A percentile compares a stretch with the other conserved stretches of the same genome.
phyloP scores from a whole-genome alignment of 2,888 invertebrate genomes.

The Drosophila ustulata region DNA sequence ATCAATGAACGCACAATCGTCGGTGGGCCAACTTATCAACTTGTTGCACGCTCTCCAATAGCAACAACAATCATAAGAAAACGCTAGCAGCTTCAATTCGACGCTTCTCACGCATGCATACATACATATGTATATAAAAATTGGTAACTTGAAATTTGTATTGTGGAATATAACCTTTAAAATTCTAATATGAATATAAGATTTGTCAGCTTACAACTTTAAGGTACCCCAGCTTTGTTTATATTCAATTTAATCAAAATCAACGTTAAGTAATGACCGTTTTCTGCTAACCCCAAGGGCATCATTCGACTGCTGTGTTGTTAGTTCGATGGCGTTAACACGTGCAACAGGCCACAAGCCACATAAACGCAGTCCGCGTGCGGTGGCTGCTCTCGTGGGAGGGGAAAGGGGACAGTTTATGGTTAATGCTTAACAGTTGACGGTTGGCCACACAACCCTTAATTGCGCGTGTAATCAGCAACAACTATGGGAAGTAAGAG shows the following conservation, averaged over 20 bases:
- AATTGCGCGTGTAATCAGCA: constrained; percentile 74
- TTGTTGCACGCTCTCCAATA: constrained; percentile 38
- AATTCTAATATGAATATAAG: not conserved
- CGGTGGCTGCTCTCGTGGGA: constrained; percentile 14
- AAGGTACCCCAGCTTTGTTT: constrained; percentile 24
- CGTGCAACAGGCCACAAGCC: constrained; percentile 77
- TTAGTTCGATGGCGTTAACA: constrained; percentile 50
- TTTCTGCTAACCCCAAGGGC: constrained; percentile 60
- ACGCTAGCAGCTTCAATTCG: not conserved
- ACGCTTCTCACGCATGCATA: not conserved
- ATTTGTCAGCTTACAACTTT: not conserved
- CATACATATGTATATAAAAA: too few relatives aligned
- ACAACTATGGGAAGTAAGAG: constrained; percentile 15
- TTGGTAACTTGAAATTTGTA: too few relatives aligned
- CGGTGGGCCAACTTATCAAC: constrained; percentile 29
- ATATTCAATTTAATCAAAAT: constrained; percentile 68
- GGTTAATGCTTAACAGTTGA: constrained; percentile 11
- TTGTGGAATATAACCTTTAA: not conserved
- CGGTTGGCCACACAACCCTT: constrained; percentile 71
- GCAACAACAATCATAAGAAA: not conserved
- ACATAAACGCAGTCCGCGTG: constrained; percentile 50
- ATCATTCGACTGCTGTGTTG: constrained; percentile 53
- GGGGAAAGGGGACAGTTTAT: not conserved
- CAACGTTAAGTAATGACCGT: constrained; percentile 64
- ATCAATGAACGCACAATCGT: constrained; percentile 40